Evolutionary conservation across 2,888 invertebrate species (phyloP).

Genomic region (Drosophila niveifrons): DNA sequence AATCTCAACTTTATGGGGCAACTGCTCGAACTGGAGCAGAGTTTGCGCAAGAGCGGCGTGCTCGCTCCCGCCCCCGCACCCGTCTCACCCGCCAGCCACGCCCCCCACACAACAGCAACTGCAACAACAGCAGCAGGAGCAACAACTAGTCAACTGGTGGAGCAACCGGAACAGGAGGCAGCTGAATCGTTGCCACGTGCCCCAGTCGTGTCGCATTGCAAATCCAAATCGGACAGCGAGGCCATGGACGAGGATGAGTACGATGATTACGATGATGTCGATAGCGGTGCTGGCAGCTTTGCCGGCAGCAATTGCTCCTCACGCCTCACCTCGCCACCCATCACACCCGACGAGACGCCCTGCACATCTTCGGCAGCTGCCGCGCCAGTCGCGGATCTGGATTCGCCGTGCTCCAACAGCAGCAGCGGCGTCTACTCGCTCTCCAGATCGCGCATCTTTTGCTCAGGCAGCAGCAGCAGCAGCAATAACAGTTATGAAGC

Average conservation of each 20-base stretch:
- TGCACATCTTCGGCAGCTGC: slow-evolving; percentile 63
- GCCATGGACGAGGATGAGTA: slow-evolving; percentile 77
- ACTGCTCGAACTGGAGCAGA: slow-evolving; percentile 93
- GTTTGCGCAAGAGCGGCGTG: slow-evolving; percentile 86
- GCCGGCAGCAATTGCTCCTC: slow-evolving; percentile 80
- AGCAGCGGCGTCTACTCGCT: slow-evolving; percentile 63
- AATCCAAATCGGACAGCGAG: slow-evolving; percentile 76
- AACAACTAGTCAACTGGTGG: slow-evolving; percentile 68
- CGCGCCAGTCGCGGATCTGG: slow-evolving; percentile 51
- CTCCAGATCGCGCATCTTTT: slow-evolving; percentile 23
- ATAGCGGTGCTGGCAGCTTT: slow-evolving; percentile 71
- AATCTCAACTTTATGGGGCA: slow-evolving; percentile 98
- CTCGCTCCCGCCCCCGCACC: slow-evolving; percentile 76
- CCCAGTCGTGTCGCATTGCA: slow-evolving; percentile 32
- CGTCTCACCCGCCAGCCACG: slow-evolving; percentile 28
- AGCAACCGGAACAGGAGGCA: slow-evolving; percentile 65
- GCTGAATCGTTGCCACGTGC: slow-evolving; percentile 20
- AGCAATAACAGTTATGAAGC: neutral
- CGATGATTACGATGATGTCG: slow-evolving; percentile 74
- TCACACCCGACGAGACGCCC: slow-evolving; percentile 80
- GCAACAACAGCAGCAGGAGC: neutral
- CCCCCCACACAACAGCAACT: neutral
- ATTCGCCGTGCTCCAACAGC: slow-evolving; percentile 70
- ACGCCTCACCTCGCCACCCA: slow-evolving; percentile 82
- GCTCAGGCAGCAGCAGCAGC: slow-evolving; percentile 26